Evolutionary conservation across 2,797 vertebrate species (phyloP).

Genomic region (Cynodonichthys magdalenae): DNA sequence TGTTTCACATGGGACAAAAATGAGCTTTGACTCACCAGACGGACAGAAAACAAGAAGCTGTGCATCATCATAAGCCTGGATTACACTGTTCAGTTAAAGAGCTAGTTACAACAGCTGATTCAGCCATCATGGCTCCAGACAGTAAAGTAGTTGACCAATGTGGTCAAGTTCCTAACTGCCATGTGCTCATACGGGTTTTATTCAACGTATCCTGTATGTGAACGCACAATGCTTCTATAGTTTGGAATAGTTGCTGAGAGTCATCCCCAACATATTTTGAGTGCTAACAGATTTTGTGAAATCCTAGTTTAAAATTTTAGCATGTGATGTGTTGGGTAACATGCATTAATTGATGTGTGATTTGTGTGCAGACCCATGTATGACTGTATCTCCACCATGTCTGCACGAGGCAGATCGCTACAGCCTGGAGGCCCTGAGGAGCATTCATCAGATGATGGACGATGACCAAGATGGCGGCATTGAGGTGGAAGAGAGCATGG

Average conservation of each 20-base stretch:
- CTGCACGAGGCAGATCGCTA: slow-evolving; percentile 91
- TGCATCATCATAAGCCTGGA: slow-evolving; percentile 29
- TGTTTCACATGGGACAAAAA: slow-evolving; percentile 40
- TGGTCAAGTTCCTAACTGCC: neutral
- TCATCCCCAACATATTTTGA: too few relatives aligned
- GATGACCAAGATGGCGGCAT: slow-evolving; percentile 84
- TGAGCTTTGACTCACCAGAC: slow-evolving; percentile 54
- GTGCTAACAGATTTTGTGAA: too few relatives aligned
- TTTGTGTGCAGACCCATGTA: slow-evolving; percentile 84
- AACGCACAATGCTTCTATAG: neutral
- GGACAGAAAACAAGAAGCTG: slow-evolving; percentile 24
- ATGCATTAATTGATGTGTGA: neutral
- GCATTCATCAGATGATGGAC: slow-evolving; percentile 89
- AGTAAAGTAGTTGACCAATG: too few relatives aligned
- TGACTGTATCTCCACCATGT: slow-evolving; percentile 88
- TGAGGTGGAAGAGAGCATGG: slow-evolving; percentile 84
- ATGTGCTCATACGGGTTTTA: neutral
- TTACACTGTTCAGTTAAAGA: slow-evolving; percentile 10
- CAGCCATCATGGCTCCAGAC: neutral
- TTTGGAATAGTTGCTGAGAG: neutral
- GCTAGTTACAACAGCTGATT: slow-evolving; percentile 11
- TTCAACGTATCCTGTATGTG: neutral
- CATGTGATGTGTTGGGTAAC: too few relatives aligned
- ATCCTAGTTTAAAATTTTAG: too few relatives aligned
- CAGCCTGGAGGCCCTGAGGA: slow-evolving; percentile 92